Percentiles rank a stretch among this genome's conserved stretches.
These are phyloP conservation scores for Dermatemys mawii DNA, from an alignment of 2,113 vertebrate genomes.

Conservation along the genomic window DNA sequence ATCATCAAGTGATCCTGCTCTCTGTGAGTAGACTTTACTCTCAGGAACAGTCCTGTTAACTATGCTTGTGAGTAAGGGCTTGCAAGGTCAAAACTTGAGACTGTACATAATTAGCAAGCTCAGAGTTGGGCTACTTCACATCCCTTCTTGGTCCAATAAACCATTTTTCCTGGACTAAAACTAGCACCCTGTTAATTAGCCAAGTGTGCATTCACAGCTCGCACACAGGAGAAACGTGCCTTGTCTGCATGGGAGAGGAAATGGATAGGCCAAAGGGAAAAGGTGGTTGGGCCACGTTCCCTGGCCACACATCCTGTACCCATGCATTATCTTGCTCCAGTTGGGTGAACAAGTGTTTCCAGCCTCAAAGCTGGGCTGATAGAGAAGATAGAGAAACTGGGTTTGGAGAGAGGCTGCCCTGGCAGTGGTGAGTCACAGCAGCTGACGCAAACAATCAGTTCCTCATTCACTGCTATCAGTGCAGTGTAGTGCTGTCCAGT, in stretches of 20 bases:
- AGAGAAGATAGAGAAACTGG: not conserved
- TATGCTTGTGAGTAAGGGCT: not conserved
- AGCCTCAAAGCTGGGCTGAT: not conserved
- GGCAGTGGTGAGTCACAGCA: not conserved
- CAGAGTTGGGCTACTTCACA: not conserved
- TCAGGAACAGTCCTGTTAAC: not conserved
- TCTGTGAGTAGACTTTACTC: not conserved
- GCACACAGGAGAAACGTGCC: not conserved
- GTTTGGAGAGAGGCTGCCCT: not conserved
- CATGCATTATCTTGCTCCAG: not conserved
- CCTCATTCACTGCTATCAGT: not conserved
- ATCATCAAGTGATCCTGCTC: not conserved
- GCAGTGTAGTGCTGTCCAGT: not conserved
- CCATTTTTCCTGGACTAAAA: not conserved
- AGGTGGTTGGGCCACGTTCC: rapidly evolving
- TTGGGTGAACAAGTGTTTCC: not conserved
- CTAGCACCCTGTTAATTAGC: not conserved
- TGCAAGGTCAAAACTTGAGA: not conserved
- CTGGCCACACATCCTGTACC: not conserved
- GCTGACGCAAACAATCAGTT: not conserved
- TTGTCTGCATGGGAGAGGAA: not conserved
- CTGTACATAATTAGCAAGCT: not conserved
- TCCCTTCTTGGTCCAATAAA: not conserved
- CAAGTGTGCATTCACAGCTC: not conserved
- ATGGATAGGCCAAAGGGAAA: not conserved